phyloP scores from a whole-genome alignment of 2,113 vertebrate genomes.

The Esox niger region DNA sequence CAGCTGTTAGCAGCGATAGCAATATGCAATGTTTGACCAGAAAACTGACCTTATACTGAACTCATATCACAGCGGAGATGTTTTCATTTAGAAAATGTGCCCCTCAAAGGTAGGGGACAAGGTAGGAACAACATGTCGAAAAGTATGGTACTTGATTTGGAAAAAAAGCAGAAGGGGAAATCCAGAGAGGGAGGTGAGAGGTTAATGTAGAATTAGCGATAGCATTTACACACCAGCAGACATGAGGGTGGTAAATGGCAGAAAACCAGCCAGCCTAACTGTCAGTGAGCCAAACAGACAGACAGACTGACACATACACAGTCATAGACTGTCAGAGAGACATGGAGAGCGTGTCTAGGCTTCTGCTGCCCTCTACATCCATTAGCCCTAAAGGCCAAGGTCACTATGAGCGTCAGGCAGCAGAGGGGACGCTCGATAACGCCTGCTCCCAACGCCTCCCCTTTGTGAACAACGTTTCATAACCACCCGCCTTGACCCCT shows the following conservation, averaged over 20 bases:
- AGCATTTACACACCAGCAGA: neutral
- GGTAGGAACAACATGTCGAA: neutral
- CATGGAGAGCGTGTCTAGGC: constrained; percentile 15
- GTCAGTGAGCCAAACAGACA: neutral
- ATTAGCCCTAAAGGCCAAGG: constrained; percentile 72
- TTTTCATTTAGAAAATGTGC: neutral
- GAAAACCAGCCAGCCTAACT: too few relatives aligned
- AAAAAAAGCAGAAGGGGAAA: neutral
- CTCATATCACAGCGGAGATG: neutral
- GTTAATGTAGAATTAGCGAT: neutral
- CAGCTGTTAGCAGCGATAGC: neutral
- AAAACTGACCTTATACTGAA: constrained; percentile 11
- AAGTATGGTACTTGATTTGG: neutral
- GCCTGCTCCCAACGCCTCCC: constrained; percentile 2
- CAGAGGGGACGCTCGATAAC: constrained; percentile 53
- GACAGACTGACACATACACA: neutral
- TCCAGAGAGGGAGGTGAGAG: neutral
- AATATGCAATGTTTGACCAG: constrained; percentile 24
- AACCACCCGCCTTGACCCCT: constrained; percentile 17
- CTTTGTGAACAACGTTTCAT: constrained; percentile 40
- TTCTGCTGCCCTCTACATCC: constrained; percentile 62
- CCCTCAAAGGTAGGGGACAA: neutral
- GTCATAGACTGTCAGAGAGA: constrained; percentile 8
- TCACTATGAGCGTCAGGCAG: constrained; percentile 55
- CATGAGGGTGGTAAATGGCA: neutral